phyloP scores from a whole-genome alignment of 2,888 invertebrate genomes.

The Volucella bombylans region DNA sequence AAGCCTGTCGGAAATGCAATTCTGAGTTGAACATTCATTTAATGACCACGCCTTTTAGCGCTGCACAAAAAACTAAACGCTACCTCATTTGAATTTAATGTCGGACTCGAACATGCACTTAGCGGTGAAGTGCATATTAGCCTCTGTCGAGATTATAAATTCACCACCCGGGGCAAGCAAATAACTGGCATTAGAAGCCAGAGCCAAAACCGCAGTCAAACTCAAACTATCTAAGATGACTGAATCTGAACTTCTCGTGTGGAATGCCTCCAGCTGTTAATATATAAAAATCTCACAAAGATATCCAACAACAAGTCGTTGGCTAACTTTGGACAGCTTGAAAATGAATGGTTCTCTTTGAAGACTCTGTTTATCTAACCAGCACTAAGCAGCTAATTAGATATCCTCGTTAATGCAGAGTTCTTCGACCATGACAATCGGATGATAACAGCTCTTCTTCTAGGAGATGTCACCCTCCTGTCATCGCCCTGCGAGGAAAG shows the following conservation, averaged over 20 bases:
- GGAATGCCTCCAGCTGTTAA: constrained; percentile 28
- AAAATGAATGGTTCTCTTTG: constrained; percentile 29
- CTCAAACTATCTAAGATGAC: background rate
- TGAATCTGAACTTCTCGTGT: constrained; percentile 7
- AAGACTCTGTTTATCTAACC: constrained; percentile 4
- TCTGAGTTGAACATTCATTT: constrained; percentile 33
- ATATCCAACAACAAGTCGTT: too few species aligned
- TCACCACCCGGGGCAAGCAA: constrained; percentile 43
- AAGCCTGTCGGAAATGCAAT: constrained; percentile 25
- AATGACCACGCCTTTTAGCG: constrained; percentile 22
- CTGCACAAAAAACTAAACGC: constrained; percentile 4
- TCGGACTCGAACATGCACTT: constrained; percentile 52
- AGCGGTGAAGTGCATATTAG: constrained; percentile 54
- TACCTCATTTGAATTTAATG: constrained; percentile 65
- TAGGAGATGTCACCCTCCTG: constrained; percentile 39
- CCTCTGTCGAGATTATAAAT: constrained; percentile 31
- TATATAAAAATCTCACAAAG: background rate
- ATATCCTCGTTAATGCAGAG: constrained; percentile 28
- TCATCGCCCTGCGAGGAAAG: constrained; percentile 21
- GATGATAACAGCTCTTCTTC: constrained; percentile 16
- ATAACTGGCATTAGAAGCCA: constrained; percentile 58
- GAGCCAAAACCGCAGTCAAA: background rate
- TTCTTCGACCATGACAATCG: constrained; percentile 32
- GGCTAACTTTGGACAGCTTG: constrained; percentile 16
- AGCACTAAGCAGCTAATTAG: constrained; percentile 40